These are phyloP conservation scores for Rhynchotus rufescens DNA, from an alignment of 2,797 vertebrate genomes.

Conservation along the genomic window DNA sequence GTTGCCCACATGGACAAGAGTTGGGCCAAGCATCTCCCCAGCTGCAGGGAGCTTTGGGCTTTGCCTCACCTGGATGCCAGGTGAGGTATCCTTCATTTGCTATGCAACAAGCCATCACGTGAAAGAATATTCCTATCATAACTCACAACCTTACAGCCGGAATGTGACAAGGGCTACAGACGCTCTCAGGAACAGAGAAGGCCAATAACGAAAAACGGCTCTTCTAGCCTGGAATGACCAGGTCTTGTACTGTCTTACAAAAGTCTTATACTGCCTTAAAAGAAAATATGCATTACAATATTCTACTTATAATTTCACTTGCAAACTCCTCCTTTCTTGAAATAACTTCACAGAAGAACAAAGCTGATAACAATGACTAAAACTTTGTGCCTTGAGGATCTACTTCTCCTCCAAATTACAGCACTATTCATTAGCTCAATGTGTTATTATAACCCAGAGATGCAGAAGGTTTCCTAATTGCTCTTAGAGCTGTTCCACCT, in stretches of 20 bases:
- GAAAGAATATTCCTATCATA: background rate
- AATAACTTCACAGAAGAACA: background rate
- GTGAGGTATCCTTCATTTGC: background rate
- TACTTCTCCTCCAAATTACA: background rate
- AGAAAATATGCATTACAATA: background rate
- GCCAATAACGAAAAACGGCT: background rate
- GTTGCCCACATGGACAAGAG: background rate
- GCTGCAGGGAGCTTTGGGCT: background rate
- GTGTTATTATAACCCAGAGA: background rate
- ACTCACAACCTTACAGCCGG: background rate
- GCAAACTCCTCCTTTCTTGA: background rate
- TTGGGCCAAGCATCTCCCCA: background rate
- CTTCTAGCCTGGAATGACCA: background rate
- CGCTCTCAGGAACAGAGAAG: background rate
- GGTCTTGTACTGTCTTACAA: background rate
- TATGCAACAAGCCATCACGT: background rate
- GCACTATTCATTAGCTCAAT: background rate
- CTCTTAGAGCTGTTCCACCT: background rate
- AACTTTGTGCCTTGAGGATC: background rate
- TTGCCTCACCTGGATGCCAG: background rate
- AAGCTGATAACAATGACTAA: background rate
- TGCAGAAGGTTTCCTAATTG: background rate
- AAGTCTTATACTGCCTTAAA: background rate
- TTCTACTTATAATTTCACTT: conserved; percentile 5
- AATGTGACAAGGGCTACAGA: background rate